Percentiles rank a stretch among this genome's conserved stretches.
Conservation (phyloP, 2,888 invertebrate genomes). For the Marronus borbonicus region DNA sequence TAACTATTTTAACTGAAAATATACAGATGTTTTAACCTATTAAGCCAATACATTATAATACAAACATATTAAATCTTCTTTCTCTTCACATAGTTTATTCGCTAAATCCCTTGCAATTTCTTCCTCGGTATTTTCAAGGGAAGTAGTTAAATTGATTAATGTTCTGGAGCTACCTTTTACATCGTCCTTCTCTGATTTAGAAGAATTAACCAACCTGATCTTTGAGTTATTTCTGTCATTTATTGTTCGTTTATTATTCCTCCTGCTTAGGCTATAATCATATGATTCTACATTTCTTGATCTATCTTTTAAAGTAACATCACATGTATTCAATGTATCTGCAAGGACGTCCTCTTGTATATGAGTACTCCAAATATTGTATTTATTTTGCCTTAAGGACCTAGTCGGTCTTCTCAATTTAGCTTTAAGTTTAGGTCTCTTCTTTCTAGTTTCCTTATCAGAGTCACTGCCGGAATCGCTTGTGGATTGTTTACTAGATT, state of each 20-base stretch:
- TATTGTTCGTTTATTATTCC: slow-evolving; percentile 77
- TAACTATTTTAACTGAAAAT: slow-evolving; percentile 79
- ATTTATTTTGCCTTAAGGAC: slow-evolving; percentile 76
- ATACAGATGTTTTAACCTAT: slow-evolving; percentile 9
- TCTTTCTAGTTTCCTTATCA: slow-evolving; percentile 67
- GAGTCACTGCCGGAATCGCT: slow-evolving; percentile 73
- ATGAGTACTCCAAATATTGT: slow-evolving; percentile 83
- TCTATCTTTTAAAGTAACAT: slow-evolving; percentile 80
- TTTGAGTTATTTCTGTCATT: slow-evolving; percentile 75
- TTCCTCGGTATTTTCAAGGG: slow-evolving; percentile 72
- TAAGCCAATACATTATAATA: slow-evolving; percentile 51
- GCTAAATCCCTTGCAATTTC: slow-evolving; percentile 82
- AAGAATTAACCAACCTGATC: slow-evolving; percentile 73
- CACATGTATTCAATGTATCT: slow-evolving; percentile 84
- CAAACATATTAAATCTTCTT: slow-evolving; percentile 82
- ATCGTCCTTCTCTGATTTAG: slow-evolving; percentile 69
- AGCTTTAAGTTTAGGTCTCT: slow-evolving; percentile 73
- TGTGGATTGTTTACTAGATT: slow-evolving; percentile 68
- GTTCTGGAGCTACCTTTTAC: slow-evolving; percentile 74
- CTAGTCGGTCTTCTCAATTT: slow-evolving; percentile 68
- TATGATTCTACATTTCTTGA: slow-evolving; percentile 84
- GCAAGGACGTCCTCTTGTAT: slow-evolving; percentile 86
- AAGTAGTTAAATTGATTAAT: slow-evolving; percentile 75
- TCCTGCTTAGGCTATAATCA: slow-evolving; percentile 76
- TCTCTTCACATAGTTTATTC: slow-evolving; percentile 82